These are phyloP conservation scores for Platysteira castanea DNA, from an alignment of 2,113 vertebrate genomes.

Conservation along the genomic window DNA sequence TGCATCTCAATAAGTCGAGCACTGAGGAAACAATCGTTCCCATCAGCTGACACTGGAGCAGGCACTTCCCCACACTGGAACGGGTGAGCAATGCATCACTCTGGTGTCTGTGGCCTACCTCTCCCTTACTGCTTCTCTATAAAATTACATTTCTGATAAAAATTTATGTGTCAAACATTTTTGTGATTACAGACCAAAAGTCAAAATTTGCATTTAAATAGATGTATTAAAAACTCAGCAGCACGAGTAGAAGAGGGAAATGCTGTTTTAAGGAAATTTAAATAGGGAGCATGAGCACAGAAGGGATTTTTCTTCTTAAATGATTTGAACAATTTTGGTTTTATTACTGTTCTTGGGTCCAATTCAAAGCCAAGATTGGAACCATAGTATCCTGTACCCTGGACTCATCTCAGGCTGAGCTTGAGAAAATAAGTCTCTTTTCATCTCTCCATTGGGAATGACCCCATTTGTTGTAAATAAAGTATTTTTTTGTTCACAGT, in stretches of 20 bases:
- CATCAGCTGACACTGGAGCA: background rate
- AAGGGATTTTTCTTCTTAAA: conserved; percentile 16
- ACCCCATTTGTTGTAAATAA: background rate
- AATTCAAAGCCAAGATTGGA: conserved; percentile 8
- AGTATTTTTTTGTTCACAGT: background rate
- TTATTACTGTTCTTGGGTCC: conserved; percentile 3
- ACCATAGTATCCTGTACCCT: background rate
- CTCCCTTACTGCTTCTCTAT: conserved; percentile 37
- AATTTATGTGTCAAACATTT: conserved; percentile 75
- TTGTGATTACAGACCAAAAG: conserved; percentile 76
- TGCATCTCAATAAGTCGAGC: accelerated
- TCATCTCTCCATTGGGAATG: background rate
- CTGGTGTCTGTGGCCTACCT: background rate
- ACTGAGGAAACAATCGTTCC: background rate
- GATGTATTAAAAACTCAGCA: conserved; percentile 71
- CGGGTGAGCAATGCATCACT: background rate
- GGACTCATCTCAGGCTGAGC: background rate
- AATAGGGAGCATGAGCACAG: background rate
- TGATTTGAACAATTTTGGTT: background rate
- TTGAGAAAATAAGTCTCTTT: background rate
- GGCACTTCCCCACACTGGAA: background rate
- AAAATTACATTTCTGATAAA: conserved; percentile 75
- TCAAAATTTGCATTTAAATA: conserved; percentile 83
- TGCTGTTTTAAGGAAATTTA: conserved; percentile 55
- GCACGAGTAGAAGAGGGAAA: conserved; percentile 45